Percentiles rank a stretch among this genome's conserved stretches.
Evolutionary conservation across 2,888 invertebrate genomes (phyloP).

Genomic region (Dynastes maya): DNA sequence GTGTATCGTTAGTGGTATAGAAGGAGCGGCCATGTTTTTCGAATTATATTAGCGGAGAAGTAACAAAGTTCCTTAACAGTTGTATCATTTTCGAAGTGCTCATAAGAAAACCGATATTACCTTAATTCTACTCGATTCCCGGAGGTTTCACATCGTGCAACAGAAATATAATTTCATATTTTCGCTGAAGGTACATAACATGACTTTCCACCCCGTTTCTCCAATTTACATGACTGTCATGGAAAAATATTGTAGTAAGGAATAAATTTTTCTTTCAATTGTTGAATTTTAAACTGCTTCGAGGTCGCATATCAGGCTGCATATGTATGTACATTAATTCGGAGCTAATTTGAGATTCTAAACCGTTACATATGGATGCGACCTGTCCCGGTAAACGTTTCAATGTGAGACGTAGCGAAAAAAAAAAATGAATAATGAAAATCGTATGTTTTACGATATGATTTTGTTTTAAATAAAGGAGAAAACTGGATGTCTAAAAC

Average conservation of each 20-base stretch:
- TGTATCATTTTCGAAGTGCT: slow-evolving; percentile 38
- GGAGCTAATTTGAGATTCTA: slow-evolving; percentile 30
- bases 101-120: slow-evolving; percentile 39
- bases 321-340: slow-evolving; percentile 25
- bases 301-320: slow-evolving; percentile 1
- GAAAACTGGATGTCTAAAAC: slow-evolving; percentile 5
- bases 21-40: slow-evolving; percentile 29
- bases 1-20: slow-evolving; percentile 25
- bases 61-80: slow-evolving; percentile 43
- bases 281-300: slow-evolving; percentile 23
- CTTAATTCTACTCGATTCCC: slow-evolving; percentile 33
- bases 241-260: slow-evolving; percentile 41
- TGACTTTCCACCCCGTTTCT: no score
- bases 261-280: slow-evolving; percentile 20
- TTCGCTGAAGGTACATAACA: not conserved
- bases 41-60: slow-evolving; percentile 38
- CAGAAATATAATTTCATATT: slow-evolving; percentile 34
- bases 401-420: not conserved
- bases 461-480: slow-evolving; percentile 44
- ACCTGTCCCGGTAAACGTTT: slow-evolving; percentile 12
- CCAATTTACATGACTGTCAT: slow-evolving; percentile 5
- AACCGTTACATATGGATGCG: slow-evolving; percentile 16
- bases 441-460: slow-evolving; percentile 43
- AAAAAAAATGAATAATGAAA: slow-evolving; percentile 45
- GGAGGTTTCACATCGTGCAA: not conserved